Evolutionary conservation across 2,797 vertebrate genomes (phyloP).

Genomic region (Catostomus latipinnis): DNA sequence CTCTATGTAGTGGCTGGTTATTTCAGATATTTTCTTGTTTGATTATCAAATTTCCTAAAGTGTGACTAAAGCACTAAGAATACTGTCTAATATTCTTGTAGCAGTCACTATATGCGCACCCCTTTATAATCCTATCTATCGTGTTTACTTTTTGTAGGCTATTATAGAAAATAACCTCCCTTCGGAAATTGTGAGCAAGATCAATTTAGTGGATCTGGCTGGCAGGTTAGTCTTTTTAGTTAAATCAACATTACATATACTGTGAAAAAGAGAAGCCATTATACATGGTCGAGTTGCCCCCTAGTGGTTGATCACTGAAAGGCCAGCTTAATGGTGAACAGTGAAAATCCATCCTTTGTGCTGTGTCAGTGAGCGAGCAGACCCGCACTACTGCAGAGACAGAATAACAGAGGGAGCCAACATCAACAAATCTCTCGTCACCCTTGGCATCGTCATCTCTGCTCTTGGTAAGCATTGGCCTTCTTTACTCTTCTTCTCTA

Average conservation of each 20-base stretch:
- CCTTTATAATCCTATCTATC: background rate
- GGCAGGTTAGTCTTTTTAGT: conserved; percentile 86
- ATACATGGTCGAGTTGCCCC: conserved; percentile 66
- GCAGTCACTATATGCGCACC: no score
- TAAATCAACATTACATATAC: background rate
- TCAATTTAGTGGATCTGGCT: conserved; percentile 97
- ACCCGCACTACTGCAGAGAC: conserved; percentile 93
- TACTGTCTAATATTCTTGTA: background rate
- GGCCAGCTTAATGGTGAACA: background rate
- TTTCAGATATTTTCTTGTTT: background rate
- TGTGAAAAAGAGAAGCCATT: no score
- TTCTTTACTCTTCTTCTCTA: background rate
- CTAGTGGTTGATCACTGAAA: conserved; percentile 67
- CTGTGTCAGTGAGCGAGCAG: conserved; percentile 88
- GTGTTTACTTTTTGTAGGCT: conserved; percentile 75
- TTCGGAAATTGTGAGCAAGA: conserved; percentile 95
- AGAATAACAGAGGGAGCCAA: conserved; percentile 96
- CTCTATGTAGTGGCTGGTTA: background rate
- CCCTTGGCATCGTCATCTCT: conserved; percentile 97
- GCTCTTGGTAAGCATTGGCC: conserved; percentile 84
- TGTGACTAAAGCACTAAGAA: background rate
- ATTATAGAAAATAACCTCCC: conserved; percentile 89
- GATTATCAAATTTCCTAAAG: background rate
- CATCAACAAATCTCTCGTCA: conserved; percentile 98
- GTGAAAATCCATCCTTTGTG: conserved; percentile 3